Base-by-base conservation (phyloP, 2,888 invertebrate species). In the Crematogaster levior region DNA sequence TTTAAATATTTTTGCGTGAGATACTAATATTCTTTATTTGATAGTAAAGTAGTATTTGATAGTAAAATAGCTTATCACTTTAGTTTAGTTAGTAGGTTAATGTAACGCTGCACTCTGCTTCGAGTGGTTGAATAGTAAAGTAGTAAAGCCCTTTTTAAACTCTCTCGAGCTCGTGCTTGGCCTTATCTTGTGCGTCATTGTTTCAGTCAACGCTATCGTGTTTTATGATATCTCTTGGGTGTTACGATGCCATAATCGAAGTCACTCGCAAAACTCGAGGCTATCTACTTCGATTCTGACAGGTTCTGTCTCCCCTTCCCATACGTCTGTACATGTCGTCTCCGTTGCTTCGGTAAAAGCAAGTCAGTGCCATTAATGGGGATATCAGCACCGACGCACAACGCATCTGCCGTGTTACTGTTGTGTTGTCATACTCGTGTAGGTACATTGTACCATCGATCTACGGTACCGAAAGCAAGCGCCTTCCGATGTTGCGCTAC, bases 401-500 rank as follows among this genome's bases (percentile, higher is more conserved):
- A 68, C 37, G 70, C 51, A 70, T 68, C 46, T 68, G 43, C 24
- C 43, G 53, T 40, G 27, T 60, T 43, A 61, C 34, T 61, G 60
- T 79, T 77, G 60, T 40, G 68, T 79, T 27, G 79, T 80, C 73
- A 37, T 43, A 46, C 63, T 75, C 63, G 56, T 66, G 61, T 37
- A 46, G n/a, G 75, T 51, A 72, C 65, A 74, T 75, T 70, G 70
- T 80, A 79, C 40, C 60, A 51, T 30, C 43, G 81, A 82, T 74
- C 70, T 15, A 68, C 37, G 74, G 53, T 51, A 79, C 73, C 82
- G 86, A 86, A 86, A 84, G 79, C 84, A 82, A 81, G 40, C 86
- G 84, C 85, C 87, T 88, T 86, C 88, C 88, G 86, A 89, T 90
- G 86, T 82, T 63, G 70, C 74, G 82, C 83, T 88, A 91, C 90